Percentiles rank a stretch among this genome's conserved stretches.
These are phyloP conservation scores for Torymus auratus DNA, from an alignment of 2,888 invertebrate species.

Conservation along the genomic window DNA sequence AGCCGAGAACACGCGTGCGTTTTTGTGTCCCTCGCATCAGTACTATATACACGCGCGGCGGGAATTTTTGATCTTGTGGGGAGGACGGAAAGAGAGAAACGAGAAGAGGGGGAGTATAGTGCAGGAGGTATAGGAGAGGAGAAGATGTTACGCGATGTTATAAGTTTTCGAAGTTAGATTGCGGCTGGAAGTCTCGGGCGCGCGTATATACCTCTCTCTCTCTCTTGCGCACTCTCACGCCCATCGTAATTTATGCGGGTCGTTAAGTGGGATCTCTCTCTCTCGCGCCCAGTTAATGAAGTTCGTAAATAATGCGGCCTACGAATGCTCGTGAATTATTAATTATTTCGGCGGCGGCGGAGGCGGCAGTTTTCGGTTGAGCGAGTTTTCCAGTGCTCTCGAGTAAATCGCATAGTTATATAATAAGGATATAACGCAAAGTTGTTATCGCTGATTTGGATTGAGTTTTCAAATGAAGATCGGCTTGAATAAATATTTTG, in stretches of 20 bases:
- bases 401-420: too few relatives aligned
- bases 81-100: not conserved
- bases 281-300: slow-evolving; percentile 33
- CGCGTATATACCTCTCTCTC: too few relatives aligned
- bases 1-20: not conserved
- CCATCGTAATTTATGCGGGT: slow-evolving; percentile 47
- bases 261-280: slow-evolving; percentile 28
- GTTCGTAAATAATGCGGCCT: slow-evolving; percentile 41
- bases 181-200: not conserved
- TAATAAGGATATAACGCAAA: too few relatives aligned
- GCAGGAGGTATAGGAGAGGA: not conserved
- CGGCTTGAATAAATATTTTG: not conserved
- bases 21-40: not conserved
- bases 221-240: not conserved
- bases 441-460: too few relatives aligned
- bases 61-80: slow-evolving; percentile 10
- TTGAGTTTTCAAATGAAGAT: too few relatives aligned
- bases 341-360: too few relatives aligned
- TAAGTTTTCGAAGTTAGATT: slow-evolving; percentile 53
- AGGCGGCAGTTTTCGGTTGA: too few relatives aligned
- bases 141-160: not conserved
- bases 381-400: not conserved
- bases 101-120: not conserved
- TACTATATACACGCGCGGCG: not conserved
- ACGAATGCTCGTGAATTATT: too few relatives aligned